Evolutionary conservation across 2,113 vertebrate species (phyloP), one percentile per base, ranked within the genome.

Genomic region (Enhydra lutris): DNA sequence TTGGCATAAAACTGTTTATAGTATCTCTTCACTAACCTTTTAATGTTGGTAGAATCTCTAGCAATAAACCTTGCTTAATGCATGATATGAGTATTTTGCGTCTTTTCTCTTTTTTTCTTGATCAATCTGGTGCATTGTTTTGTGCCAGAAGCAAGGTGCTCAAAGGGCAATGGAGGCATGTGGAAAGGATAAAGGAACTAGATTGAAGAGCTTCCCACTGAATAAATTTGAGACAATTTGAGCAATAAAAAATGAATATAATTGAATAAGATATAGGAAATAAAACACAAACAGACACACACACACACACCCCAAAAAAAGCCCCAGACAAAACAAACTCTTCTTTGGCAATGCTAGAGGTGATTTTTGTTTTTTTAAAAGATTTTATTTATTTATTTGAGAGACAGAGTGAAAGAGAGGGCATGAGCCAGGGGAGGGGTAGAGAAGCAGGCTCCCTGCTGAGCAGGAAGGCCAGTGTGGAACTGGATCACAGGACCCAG

Each of bases 161-260:
- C 17, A 42, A 84, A 90, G 78, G 39, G 31, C 79, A 94, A 90
- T 50, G n/a, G 10, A 84, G 11, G 14, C 39, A 76, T 92, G 39
- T 74, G 73, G 36, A 81, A 95, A 97, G 15, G 52, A 71, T 73
- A 84, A 95, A 80, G 55, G 24, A 92, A 83, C 14, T 65, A 89
- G 39, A 84, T 61, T 84, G 14, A 71, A 69, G 52, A 71, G 59
- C 59, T 11, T 69, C 23, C 21, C 52, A 71, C n/a, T 96, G 45
- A 80, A 94, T 91, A 96, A 80, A 91, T 79, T 89, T 94, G 59
- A 73, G 50, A 81, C 23, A 82, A 67, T 45, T 65, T 69, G n/a
- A 74, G 59, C n/a, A 86, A 86, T 74, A 50, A 92, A 94, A 84
- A 91, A 93, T 74, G 57, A 83, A 78, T 39, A 55, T 31, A 81